These are phyloP conservation scores for Pharmacophagus antenor DNA, from an alignment of 2,888 invertebrate genomes.

Conservation along the genomic window DNA sequence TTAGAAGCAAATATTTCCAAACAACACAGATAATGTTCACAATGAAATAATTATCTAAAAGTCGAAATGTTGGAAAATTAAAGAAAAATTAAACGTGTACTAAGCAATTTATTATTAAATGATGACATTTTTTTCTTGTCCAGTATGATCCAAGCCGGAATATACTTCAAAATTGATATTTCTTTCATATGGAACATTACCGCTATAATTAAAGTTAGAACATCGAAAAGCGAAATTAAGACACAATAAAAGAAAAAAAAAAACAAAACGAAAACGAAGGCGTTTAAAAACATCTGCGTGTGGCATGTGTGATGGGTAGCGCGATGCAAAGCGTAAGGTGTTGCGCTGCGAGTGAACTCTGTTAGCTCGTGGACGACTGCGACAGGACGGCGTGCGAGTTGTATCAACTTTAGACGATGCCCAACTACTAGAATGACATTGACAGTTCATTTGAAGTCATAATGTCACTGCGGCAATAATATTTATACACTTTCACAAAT, in stretches of 20 bases:
- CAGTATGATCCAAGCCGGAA: too few relatives aligned
- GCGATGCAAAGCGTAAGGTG: conserved; percentile 57
- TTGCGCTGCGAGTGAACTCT: conserved; percentile 50
- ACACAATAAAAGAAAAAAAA: conserved; percentile 1
- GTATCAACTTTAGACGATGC: conserved; percentile 6
- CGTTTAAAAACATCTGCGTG: conserved; percentile 57
- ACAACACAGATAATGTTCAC: conserved; percentile 9
- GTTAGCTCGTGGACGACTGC: conserved; percentile 40
- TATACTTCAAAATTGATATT: not conserved
- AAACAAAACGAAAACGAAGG: conserved; percentile 35
- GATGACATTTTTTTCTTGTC: too few relatives aligned
- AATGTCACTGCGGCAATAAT: too few relatives aligned
- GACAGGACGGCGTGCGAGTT: conserved; percentile 6
- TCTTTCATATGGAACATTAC: conserved; percentile 30
- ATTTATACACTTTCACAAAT: too few relatives aligned
- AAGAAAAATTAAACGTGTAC: too few relatives aligned
- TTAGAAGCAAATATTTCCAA: conserved; percentile 19
- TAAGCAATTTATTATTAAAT: too few relatives aligned
- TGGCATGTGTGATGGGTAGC: conserved; percentile 68
- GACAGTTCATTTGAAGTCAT: not conserved
- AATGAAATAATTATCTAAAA: conserved; percentile 3
- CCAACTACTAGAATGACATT: not conserved
- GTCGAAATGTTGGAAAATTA: not conserved
- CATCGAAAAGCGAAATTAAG: not conserved
- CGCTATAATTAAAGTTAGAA: conserved; percentile 19